phyloP scores from a whole-genome alignment of 1,140 invertebrate genomes.

The Caenorhabditis brenneri region DNA sequence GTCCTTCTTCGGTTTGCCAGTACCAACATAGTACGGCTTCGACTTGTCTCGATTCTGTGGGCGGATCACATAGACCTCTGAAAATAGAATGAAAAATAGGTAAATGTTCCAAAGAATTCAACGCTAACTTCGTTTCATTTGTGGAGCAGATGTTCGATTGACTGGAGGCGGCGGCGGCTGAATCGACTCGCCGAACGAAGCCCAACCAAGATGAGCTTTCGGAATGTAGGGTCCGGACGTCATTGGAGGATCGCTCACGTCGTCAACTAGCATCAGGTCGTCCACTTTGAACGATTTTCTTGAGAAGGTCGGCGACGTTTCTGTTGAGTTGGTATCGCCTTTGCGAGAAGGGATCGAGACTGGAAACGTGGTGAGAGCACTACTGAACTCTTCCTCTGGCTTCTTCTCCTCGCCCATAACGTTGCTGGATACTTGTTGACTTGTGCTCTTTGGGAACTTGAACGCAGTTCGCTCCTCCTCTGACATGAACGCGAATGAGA shows the following conservation, averaged over 20 bases:
- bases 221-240: neutral
- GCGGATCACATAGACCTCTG: neutral
- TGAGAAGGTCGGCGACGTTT: no score
- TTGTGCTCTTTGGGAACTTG: no score
- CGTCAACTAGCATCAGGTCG: neutral
- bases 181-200: neutral
- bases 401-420: no score
- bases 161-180: neutral
- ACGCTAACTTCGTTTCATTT: neutral
- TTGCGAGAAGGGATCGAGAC: no score
- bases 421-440: no score
- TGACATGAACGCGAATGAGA: neutral
- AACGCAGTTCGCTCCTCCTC: neutral
- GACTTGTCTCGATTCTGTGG: neutral
- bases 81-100: neutral
- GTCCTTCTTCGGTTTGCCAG: neutral
- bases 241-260: neutral
- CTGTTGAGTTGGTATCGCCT: no score
- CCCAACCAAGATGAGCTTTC: constrained; percentile 12
- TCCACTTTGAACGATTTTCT: no score
- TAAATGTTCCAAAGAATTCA: neutral
- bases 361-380: no score
- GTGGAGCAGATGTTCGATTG: neutral
- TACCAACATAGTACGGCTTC: neutral
- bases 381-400: no score